Evolutionary conservation across 1,140 invertebrate genomes (phyloP).

Genomic region (Drosophila chauvacae): DNA sequence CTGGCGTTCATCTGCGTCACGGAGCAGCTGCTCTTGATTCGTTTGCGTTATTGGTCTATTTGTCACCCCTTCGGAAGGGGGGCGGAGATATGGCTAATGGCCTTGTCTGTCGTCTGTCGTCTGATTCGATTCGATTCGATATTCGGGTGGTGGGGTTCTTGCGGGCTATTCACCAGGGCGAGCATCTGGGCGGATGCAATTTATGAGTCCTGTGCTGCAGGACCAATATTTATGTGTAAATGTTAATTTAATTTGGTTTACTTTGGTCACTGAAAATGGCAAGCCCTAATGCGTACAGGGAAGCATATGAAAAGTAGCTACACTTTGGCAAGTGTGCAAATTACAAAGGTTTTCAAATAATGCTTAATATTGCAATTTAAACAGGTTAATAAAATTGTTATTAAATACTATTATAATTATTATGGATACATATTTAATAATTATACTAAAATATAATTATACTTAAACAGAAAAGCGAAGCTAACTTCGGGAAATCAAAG

Average conservation of each 20-base stretch:
- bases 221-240: conserved; percentile 50
- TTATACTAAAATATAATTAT: too few species aligned
- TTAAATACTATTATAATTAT: too few species aligned
- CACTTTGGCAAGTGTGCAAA: background rate
- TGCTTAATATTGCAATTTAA: too few species aligned
- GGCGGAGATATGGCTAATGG: conserved; percentile 31
- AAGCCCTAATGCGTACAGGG: conserved; percentile 5
- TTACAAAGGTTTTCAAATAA: background rate
- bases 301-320: conserved; percentile 1
- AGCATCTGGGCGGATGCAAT: conserved; percentile 39
- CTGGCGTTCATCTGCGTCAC: conserved; percentile 30
- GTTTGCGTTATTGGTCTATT: conserved; percentile 45
- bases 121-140: conserved; percentile 22
- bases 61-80: conserved; percentile 10
- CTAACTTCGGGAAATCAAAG: too few species aligned
- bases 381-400: too few species aligned
- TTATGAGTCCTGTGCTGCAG: conserved; percentile 38
- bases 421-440: background rate
- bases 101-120: conserved; percentile 18
- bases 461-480: too few species aligned
- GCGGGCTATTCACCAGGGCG: background rate
- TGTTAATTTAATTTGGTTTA: conserved; percentile 65
- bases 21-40: conserved; percentile 46
- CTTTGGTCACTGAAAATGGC: conserved; percentile 37
- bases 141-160: background rate